Base-by-base conservation (phyloP, 1,140 invertebrate species). In the Drosophila bipectinata region DNA sequence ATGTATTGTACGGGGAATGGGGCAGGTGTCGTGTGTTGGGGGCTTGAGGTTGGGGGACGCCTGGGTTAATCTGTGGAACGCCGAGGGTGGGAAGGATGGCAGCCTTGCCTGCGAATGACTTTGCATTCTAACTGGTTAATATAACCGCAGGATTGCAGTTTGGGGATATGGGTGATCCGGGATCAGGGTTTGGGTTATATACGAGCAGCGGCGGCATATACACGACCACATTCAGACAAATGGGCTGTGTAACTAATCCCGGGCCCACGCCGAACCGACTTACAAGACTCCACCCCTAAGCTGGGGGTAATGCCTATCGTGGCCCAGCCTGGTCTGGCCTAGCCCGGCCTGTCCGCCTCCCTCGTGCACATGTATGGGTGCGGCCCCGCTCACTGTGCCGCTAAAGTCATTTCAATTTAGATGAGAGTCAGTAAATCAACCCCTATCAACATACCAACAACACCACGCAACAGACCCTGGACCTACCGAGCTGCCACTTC, bases 101-200 rank as follows among this genome's bases (percentile, higher is more conserved):
- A 49, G 52, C 78, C 72, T 49, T 53, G 69, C 79, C 56, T 67
- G 52, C 72, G 72, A 79, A 80, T 90, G 90, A 91, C 90, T 91
- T 91, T 91, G 85, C 79, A 77, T 82, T 89, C 87, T 91, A 87
- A 91, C 90, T 91, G 90, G 90, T 90, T 91, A 91, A 91, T 91
- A 91, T 91, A 91, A 91, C 90, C 90, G 76, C 90, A 91, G 90
- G 78, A 90, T 79, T 84, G 77, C 69, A 81, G 72, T 77, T 68
- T 51, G 72, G 37, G 48, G 52, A 51, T 32, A 54, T 21, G 51
- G 28, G 49, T 53, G 10, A 2, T 9, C 15, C 14, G 24, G 37
- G 18, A 9, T 12, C n/a, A 12, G 15, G 62, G 60, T 57, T 51
- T 69, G 74, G 52, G 61, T 72, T 68, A 66, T 59, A 47, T 68